phyloP scores from a whole-genome alignment of 2,888 invertebrate species.

The Mythimna impura region DNA sequence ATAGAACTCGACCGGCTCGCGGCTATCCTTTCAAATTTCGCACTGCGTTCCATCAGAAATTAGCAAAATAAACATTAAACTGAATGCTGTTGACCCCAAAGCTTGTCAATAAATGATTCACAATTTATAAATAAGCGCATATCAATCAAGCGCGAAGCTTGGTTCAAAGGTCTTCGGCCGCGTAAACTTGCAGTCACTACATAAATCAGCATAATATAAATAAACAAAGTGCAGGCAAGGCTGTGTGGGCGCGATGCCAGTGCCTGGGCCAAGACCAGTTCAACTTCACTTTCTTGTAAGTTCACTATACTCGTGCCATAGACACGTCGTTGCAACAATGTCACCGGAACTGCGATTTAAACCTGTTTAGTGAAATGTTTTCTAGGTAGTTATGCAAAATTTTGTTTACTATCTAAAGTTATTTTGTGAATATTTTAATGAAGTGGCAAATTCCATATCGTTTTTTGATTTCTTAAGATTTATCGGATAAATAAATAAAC shows the following conservation, averaged over 20 bases:
- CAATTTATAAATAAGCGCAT: constrained; percentile 64
- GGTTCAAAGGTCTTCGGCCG: constrained; percentile 72
- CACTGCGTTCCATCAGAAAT: constrained; percentile 17
- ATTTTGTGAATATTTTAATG: constrained; percentile 31
- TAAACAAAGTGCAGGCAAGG: constrained; percentile 62
- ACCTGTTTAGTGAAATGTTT: constrained; percentile 33
- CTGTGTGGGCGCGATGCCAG: constrained; percentile 50
- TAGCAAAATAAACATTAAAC: constrained; percentile 11
- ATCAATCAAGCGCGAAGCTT: constrained; percentile 66
- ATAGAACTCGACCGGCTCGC: background rate
- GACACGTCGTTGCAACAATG: constrained; percentile 25
- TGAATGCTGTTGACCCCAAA: constrained; percentile 52
- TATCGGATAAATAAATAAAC: constrained; percentile 1
- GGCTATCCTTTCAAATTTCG: constrained; percentile 16
- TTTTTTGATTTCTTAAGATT: constrained; percentile 1
- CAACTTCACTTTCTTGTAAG: constrained; percentile 63
- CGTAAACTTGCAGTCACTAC: constrained; percentile 61
- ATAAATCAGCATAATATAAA: constrained; percentile 62
- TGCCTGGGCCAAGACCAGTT: constrained; percentile 47
- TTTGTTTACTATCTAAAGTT: constrained; percentile 17
- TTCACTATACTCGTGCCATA: constrained; percentile 35
- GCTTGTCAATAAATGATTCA: constrained; percentile 62
- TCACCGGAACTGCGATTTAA: constrained; percentile 36
- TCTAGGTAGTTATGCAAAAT: constrained; percentile 14
- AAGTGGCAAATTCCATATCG: constrained; percentile 4